phyloP scores from a whole-genome alignment of 2,113 vertebrate genomes.

The Paedocypris sp. region DNA sequence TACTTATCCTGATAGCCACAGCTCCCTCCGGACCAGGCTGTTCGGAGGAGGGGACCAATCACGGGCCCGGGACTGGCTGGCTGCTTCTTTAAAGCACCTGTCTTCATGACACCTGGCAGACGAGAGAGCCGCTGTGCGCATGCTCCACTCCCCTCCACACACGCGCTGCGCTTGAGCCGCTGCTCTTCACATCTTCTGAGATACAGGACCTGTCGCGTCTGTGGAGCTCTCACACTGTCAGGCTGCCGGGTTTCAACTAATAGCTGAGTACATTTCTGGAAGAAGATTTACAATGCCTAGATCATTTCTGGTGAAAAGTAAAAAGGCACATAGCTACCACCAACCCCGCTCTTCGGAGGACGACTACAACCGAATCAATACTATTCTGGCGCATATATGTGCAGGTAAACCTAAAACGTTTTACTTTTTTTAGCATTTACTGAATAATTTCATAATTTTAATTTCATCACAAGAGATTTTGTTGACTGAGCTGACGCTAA shows the following conservation, averaged over 20 bases:
- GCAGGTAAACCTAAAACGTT: constrained; percentile 63
- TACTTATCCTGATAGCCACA: constrained; percentile 45
- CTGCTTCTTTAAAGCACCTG: constrained; percentile 67
- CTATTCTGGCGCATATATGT: constrained; percentile 65
- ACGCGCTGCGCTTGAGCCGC: constrained; percentile 31
- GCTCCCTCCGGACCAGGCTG: constrained; percentile 37
- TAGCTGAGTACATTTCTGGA: constrained; percentile 14
- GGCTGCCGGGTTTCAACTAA: constrained; percentile 5
- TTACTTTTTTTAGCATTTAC: background rate
- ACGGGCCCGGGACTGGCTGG: constrained; percentile 17
- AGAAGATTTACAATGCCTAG: constrained; percentile 72
- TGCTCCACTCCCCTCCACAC: constrained; percentile 49
- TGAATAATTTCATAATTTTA: no score
- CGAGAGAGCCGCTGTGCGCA: constrained; percentile 50
- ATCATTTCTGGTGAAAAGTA: constrained; percentile 95
- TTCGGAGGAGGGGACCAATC: constrained; percentile 33
- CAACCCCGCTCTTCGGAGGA: constrained; percentile 75
- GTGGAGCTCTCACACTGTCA: background rate
- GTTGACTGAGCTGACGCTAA: no score
- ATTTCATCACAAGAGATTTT: no score
- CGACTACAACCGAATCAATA: constrained; percentile 65
- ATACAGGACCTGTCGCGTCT: constrained; percentile 16
- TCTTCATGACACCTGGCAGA: constrained; percentile 77
- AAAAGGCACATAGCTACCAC: constrained; percentile 95
- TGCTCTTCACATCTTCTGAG: constrained; percentile 42